Conservation (phyloP, 2,888 invertebrate genomes). For the Morpho helenor region DNA sequence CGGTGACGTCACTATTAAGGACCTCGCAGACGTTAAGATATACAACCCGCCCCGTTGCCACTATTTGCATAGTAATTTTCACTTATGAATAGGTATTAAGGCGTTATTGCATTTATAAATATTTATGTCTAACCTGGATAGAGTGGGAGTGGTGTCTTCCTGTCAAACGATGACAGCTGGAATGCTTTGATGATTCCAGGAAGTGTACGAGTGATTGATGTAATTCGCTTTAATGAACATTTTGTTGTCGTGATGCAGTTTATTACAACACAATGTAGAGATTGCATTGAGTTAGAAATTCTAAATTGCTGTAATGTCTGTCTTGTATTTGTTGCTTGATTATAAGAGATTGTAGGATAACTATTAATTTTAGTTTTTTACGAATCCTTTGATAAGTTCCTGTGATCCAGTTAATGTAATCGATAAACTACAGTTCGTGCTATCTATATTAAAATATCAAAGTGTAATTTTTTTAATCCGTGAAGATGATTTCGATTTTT, state of each 20-base stretch:
- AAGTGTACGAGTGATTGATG: conserved; percentile 51
- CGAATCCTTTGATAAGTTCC: no score
- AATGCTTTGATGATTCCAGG: conserved; percentile 50
- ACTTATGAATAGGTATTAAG: conserved; percentile 77
- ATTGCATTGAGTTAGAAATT: conserved; percentile 10
- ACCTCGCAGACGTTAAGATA: conserved; percentile 55
- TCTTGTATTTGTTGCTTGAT: background rate
- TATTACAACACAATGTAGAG: conserved; percentile 23
- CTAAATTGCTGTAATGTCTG: conserved; percentile 6
- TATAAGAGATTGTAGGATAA: no score
- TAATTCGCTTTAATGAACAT: conserved; percentile 54
- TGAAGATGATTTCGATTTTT: no score
- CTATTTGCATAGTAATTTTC: conserved; percentile 78
- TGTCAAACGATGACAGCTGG: conserved; percentile 58
- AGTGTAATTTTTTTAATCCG: no score
- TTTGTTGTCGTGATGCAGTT: conserved; percentile 40
- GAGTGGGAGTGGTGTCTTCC: conserved; percentile 59
- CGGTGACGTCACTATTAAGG: conserved; percentile 52
- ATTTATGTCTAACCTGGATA: conserved; percentile 57
- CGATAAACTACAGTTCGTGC: no score
- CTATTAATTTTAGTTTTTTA: no score
- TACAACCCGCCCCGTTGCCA: conserved; percentile 61
- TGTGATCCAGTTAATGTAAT: no score
- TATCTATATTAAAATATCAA: no score
- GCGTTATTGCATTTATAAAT: conserved; percentile 75